Conservation (phyloP, 2,888 invertebrate species). For the Polydrusus tereticollis region DNA sequence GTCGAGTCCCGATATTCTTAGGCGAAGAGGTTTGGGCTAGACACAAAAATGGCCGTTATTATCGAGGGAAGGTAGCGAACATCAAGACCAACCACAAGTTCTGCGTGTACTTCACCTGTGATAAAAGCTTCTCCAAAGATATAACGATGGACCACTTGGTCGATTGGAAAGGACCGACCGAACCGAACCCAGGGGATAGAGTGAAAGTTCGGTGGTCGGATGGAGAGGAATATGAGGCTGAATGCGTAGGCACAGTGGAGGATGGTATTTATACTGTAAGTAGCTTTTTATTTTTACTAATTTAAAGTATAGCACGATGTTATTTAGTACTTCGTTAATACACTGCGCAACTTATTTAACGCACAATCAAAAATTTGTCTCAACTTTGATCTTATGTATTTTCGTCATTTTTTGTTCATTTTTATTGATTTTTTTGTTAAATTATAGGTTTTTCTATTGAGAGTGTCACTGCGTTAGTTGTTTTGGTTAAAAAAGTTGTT, state of each 20-base stretch:
- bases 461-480: no score
- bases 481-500: no score
- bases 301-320: neutral
- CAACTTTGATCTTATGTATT: no score
- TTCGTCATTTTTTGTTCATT: no score
- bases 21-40: constrained; percentile 72
- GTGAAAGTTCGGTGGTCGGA: constrained; percentile 73
- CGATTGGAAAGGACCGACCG: constrained; percentile 54
- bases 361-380: no score
- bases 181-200: constrained; percentile 64
- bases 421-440: no score
- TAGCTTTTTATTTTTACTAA: neutral
- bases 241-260: constrained; percentile 67
- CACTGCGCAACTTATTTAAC: no score
- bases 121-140: constrained; percentile 73
- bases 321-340: no score
- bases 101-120: constrained; percentile 74
- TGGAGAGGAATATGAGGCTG: constrained; percentile 66
- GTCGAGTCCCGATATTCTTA: constrained; percentile 35
- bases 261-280: constrained; percentile 65
- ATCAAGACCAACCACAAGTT: constrained; percentile 69
- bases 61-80: constrained; percentile 69
- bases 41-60: constrained; percentile 73
- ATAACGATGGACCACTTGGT: constrained; percentile 71
- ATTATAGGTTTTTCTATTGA: no score